Conservation (phyloP, 2,113 vertebrate genomes). For the Psilopsiagon aymara region DNA sequence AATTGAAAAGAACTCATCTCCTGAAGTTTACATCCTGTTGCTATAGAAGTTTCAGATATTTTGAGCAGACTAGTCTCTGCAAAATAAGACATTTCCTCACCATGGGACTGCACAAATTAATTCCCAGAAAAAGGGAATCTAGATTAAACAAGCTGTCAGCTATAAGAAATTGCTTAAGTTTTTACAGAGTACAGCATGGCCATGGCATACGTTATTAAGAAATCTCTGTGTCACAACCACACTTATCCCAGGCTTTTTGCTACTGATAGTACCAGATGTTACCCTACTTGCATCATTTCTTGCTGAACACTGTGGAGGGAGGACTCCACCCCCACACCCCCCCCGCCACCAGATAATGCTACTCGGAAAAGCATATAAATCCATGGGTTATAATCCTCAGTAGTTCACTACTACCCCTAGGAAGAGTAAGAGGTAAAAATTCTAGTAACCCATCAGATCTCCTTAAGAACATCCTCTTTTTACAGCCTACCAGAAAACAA, state of each 20-base stretch:
- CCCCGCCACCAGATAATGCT: not conserved
- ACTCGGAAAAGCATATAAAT: not conserved
- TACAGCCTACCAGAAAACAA: not conserved
- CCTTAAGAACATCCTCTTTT: not conserved
- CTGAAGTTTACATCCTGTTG: not conserved
- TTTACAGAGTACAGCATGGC: not conserved
- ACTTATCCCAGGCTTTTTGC: not conserved
- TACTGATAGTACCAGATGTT: not conserved
- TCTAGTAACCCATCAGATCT: not conserved
- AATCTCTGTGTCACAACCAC: not conserved
- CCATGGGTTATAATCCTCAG: not conserved
- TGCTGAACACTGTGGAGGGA: accelerated
- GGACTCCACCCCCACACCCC: not conserved
- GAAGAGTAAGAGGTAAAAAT: not conserved
- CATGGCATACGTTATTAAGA: not conserved
- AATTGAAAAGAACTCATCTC: constrained; percentile 24
- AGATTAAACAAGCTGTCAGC: constrained; percentile 6
- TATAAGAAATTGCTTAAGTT: not conserved
- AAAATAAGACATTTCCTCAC: not conserved
- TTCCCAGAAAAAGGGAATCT: not conserved
- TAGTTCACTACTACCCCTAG: not conserved
- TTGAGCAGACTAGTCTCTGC: not conserved
- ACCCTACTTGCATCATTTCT: not conserved
- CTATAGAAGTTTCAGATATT: not conserved
- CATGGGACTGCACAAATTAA: not conserved